Conservation (phyloP, 2,888 invertebrate genomes). For the Amaurobius ferox region DNA sequence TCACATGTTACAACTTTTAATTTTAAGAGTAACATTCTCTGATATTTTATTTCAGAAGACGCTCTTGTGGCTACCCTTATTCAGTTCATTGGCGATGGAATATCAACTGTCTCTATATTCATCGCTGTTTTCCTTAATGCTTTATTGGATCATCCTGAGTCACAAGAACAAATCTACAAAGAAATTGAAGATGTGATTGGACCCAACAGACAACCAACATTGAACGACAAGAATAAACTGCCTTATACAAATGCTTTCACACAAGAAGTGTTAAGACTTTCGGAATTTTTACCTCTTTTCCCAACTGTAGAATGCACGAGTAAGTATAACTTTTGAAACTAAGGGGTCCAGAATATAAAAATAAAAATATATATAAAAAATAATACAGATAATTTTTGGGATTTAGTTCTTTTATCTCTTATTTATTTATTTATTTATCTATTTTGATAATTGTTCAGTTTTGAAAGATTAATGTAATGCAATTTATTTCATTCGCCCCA, state of each 20-base stretch:
- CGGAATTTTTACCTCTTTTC: constrained; percentile 14
- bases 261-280: constrained; percentile 8
- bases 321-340: no score
- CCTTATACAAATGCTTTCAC: constrained; percentile 33
- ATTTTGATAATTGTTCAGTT: no score
- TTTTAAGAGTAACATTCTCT: no score
- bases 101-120: not conserved
- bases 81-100: constrained; percentile 27
- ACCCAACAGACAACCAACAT: not conserved
- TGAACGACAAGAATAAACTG: constrained; percentile 38
- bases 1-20: no score
- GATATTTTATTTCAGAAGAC: constrained; percentile 30
- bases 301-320: constrained; percentile 27
- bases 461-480: no score
- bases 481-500: no score
- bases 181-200: constrained; percentile 34
- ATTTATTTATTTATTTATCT: no score
- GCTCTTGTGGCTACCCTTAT: constrained; percentile 5
- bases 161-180: constrained; percentile 33
- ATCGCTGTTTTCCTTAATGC: not conserved
- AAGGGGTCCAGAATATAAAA: no score
- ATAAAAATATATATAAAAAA: no score
- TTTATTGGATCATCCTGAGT: not conserved
- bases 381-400: no score
- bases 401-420: no score